Conservation (phyloP, 2,888 invertebrate genomes). For the Chymomyza procnemis region DNA sequence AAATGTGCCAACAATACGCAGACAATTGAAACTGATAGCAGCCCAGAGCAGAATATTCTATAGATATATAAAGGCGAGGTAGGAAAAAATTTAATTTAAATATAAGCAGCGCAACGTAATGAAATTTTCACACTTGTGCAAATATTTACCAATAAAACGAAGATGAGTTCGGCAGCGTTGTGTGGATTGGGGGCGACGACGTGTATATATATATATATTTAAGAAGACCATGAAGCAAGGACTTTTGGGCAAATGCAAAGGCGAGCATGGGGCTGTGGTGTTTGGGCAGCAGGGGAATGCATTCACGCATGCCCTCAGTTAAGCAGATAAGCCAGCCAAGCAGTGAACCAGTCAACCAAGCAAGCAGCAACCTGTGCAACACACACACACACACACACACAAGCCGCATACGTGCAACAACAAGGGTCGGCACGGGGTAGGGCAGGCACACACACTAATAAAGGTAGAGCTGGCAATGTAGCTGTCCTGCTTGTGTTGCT, state of each 20-base stretch:
- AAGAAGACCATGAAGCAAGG: background rate
- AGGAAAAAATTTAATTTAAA: conserved; percentile 71
- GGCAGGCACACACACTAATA: background rate
- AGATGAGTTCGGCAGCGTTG: conserved; percentile 6
- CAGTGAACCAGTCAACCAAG: conserved; percentile 22
- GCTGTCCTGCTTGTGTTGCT: conserved; percentile 52
- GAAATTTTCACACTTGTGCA: conserved; percentile 75
- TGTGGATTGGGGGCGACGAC: conserved; percentile 2
- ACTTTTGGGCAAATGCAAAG: background rate
- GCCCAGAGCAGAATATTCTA: background rate
- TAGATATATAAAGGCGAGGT: conserved; percentile 12
- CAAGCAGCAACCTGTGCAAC: conserved; percentile 19
- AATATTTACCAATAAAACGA: conserved; percentile 73
- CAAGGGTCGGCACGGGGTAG: background rate
- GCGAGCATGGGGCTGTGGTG: conserved; percentile 16
- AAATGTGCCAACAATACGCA: conserved; percentile 43
- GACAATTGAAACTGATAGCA: conserved; percentile 51
- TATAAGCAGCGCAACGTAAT: conserved; percentile 73
- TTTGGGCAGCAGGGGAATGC: background rate
- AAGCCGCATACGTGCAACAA: background rate
- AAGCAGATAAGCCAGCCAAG: conserved; percentile 66
- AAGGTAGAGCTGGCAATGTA: background rate
- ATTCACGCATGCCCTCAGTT: conserved; percentile 52
- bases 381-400: conserved; percentile 29
- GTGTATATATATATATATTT: too few relatives aligned